phyloP scores from a whole-genome alignment of 2,113 vertebrate species.

The Saguinus midas region DNA sequence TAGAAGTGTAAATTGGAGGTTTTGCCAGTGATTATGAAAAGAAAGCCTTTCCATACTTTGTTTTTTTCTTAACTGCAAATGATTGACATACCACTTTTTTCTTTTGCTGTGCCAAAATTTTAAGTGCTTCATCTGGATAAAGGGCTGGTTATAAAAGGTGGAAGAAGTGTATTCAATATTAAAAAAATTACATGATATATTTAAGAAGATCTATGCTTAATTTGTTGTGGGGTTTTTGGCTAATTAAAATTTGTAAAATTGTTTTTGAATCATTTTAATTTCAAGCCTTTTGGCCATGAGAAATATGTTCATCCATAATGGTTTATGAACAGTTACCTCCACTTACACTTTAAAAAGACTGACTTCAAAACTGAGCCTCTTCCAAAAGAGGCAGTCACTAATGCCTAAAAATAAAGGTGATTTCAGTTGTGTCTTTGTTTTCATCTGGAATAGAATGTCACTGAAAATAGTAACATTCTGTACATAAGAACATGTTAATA shows the following conservation, averaged over 20 bases:
- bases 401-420: constrained; percentile 62
- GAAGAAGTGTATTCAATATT: not conserved
- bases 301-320: not conserved
- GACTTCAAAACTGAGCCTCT: constrained; percentile 40
- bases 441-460: not conserved
- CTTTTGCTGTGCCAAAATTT: not conserved
- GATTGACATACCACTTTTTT: not conserved
- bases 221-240: not conserved
- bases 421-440: constrained; percentile 55
- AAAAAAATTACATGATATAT: not conserved
- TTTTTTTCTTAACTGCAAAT: constrained; percentile 11
- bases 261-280: constrained; percentile 8
- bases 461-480: constrained; percentile 40
- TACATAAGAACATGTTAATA: not conserved
- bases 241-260: not conserved
- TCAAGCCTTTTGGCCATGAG: not conserved
- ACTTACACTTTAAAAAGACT: not conserved
- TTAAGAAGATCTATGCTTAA: not conserved
- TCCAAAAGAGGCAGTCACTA: constrained; percentile 19
- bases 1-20: not conserved
- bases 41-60: not conserved
- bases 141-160: not conserved
- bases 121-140: constrained; percentile 17
- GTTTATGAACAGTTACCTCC: constrained; percentile 1
- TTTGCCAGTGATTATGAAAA: not conserved